A percentile compares a stretch with the other conserved stretches of the same genome.
Conservation (phyloP, 2,113 vertebrate genomes). For the Steatornis caripensis region DNA sequence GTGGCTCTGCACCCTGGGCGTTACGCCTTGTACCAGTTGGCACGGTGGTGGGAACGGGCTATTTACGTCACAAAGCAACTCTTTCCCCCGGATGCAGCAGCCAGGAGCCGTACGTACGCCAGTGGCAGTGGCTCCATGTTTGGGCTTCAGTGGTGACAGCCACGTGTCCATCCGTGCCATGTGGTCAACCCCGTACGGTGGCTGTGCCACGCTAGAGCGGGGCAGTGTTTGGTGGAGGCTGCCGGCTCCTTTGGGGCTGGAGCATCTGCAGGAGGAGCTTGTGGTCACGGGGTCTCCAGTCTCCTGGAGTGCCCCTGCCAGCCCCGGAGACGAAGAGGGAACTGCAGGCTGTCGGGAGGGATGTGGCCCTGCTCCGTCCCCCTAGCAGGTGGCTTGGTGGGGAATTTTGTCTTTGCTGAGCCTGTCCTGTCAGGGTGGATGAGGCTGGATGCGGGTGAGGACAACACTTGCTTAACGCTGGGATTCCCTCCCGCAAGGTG, state of each 20-base stretch:
- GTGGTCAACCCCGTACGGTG: rapidly evolving
- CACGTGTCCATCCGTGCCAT: rapidly evolving
- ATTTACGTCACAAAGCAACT: neutral
- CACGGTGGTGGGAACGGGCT: rapidly evolving
- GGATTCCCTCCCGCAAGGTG: neutral
- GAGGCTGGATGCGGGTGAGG: neutral
- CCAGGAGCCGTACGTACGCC: rapidly evolving
- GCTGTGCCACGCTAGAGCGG: rapidly evolving
- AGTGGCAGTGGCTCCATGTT: rapidly evolving
- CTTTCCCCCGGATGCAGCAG: neutral
- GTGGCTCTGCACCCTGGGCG: neutral
- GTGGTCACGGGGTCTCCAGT: neutral
- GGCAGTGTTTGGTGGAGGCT: rapidly evolving
- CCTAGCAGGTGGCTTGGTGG: neutral
- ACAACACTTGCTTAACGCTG: neutral
- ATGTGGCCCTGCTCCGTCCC: rapidly evolving
- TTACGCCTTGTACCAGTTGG: no score
- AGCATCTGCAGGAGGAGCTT: neutral
- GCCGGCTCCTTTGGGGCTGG: neutral
- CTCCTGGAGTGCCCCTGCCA: neutral
- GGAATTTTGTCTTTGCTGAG: neutral
- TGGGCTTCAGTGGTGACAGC: neutral
- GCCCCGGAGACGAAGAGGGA: neutral
- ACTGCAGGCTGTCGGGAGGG: neutral
- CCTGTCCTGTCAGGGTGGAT: neutral